Conservation (phyloP, 2,888 invertebrate genomes). For the Alloscopus bannaensis region DNA sequence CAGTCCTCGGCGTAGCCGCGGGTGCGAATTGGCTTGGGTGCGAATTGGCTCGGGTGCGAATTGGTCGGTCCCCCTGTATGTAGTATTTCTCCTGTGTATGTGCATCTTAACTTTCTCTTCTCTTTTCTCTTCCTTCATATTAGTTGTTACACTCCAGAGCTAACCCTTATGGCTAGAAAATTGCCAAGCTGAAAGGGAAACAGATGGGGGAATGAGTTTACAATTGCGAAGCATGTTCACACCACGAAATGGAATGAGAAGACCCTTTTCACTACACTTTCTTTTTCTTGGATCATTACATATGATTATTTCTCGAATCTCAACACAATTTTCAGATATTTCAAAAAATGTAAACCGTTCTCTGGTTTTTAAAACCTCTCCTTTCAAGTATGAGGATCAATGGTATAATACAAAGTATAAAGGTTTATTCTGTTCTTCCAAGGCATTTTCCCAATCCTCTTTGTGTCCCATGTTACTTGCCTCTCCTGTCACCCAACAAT, state of each 20-base stretch:
- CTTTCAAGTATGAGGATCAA: background rate
- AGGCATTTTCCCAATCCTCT: slow-evolving; percentile 30
- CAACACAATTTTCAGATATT: slow-evolving; percentile 44
- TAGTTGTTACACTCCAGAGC: too few species aligned
- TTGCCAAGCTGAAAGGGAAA: too few species aligned
- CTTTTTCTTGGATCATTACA: background rate
- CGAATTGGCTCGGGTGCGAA: too few species aligned
- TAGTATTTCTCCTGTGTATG: too few species aligned
- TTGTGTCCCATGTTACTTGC: background rate
- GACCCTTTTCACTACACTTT: slow-evolving; percentile 2
- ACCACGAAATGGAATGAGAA: slow-evolving; percentile 34
- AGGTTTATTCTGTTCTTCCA: slow-evolving; percentile 45
- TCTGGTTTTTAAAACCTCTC: slow-evolving; percentile 13
- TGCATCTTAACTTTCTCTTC: too few species aligned
- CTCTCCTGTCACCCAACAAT: slow-evolving; percentile 57
- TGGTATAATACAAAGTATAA: too few species aligned
- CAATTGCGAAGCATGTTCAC: slow-evolving; percentile 12
- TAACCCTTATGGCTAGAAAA: too few species aligned
- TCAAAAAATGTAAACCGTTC: slow-evolving; percentile 20
- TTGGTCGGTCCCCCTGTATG: too few species aligned
- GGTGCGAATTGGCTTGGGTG: too few species aligned
- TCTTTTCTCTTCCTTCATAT: too few species aligned
- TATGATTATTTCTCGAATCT: slow-evolving; percentile 26
- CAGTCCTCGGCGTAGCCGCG: too few species aligned
- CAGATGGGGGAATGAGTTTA: too few species aligned